Percentiles rank a stretch among this genome's conserved stretches.
These are phyloP conservation scores for Styela clava DNA, from an alignment of 23 tunicate species.

Conservation along the genomic window DNA sequence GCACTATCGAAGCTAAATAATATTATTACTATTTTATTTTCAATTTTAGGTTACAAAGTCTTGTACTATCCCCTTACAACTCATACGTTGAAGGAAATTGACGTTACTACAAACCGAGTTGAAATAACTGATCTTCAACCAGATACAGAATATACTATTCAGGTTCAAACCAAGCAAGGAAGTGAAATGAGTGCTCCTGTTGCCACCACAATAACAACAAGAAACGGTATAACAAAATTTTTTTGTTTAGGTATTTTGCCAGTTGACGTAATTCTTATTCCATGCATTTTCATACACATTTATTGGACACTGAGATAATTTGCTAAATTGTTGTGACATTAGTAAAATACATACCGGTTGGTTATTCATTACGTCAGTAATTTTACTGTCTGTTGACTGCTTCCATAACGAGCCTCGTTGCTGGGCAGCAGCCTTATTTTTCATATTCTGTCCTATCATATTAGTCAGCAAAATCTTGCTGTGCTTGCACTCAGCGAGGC, in stretches of 20 bases:
- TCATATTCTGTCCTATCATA: too few species aligned
- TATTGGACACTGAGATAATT: neutral
- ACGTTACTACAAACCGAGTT: neutral
- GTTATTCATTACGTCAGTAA: neutral
- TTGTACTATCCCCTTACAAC: conserved; percentile 1
- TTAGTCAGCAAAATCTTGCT: too few species aligned
- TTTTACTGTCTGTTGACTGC: too few species aligned
- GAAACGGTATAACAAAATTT: neutral
- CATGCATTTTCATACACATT: neutral
- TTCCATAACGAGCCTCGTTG: too few species aligned
- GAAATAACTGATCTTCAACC: conserved; percentile 8
- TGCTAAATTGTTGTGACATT: neutral
- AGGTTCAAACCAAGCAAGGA: conserved; percentile 33
- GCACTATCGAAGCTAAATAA: too few species aligned
- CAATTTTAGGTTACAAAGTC: conserved; percentile 15
- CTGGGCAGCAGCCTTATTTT: too few species aligned
- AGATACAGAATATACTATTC: conserved; percentile 13
- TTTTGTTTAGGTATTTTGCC: conserved; percentile 1
- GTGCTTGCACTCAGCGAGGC: too few species aligned
- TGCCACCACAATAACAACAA: neutral
- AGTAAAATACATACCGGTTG: too few species aligned
- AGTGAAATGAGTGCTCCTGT: conserved; percentile 13
- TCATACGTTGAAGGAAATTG: neutral
- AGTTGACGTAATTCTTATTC: neutral
- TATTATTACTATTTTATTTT: too few species aligned